These are phyloP conservation scores for Fragum fragum DNA, from an alignment of 2,888 invertebrate species.

Conservation along the genomic window DNA sequence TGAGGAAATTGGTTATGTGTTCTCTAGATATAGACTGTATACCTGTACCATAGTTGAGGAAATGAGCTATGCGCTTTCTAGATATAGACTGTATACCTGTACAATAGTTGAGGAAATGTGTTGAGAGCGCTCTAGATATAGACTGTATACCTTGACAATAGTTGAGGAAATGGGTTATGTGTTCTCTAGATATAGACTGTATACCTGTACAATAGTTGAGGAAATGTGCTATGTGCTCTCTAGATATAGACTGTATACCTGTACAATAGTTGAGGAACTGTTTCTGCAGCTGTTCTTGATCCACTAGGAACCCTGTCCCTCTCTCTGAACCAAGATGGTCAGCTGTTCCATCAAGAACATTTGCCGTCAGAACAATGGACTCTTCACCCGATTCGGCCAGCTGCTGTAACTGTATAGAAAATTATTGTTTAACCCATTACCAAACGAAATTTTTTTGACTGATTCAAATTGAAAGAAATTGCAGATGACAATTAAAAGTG, in stretches of 20 bases:
- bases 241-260: conserved; percentile 35
- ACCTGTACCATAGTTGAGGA: conserved; percentile 66
- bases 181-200: too few relatives aligned
- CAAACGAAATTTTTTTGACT: too few relatives aligned
- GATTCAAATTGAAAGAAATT: too few relatives aligned
- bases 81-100: conserved; percentile 54
- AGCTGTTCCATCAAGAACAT: conserved; percentile 63
- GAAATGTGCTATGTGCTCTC: neutral
- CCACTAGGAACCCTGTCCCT: conserved; percentile 67
- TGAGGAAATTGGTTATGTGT: too few relatives aligned
- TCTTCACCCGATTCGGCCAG: conserved; percentile 69
- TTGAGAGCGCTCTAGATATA: too few relatives aligned
- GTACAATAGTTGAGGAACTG: conserved; percentile 65
- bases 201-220: conserved; percentile 8
- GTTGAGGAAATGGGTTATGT: too few relatives aligned
- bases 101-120: conserved; percentile 66
- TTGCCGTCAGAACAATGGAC: conserved; percentile 63
- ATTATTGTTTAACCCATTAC: too few relatives aligned
- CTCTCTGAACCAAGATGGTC: conserved; percentile 64
- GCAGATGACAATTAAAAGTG: too few relatives aligned
- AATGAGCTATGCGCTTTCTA: conserved; percentile 40
- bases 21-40: too few relatives aligned
- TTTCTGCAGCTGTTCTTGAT: conserved; percentile 62
- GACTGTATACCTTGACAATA: too few relatives aligned
- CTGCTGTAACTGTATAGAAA: conserved; percentile 60